Conservation (phyloP, 2,113 vertebrate genomes). For the Globicephala melas region DNA sequence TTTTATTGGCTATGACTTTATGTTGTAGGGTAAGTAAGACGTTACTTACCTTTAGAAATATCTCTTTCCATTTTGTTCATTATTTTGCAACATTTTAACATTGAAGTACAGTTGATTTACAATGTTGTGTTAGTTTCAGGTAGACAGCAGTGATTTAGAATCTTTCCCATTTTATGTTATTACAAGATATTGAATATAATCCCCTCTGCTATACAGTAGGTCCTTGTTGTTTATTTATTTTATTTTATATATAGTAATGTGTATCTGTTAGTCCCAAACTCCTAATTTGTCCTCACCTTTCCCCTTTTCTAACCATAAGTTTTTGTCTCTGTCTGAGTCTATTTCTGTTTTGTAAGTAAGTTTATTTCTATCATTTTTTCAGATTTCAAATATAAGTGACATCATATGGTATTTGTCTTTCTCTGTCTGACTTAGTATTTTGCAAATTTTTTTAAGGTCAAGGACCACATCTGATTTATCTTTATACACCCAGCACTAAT, state of each 20-base stretch:
- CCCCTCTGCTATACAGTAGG: background rate
- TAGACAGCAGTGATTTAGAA: background rate
- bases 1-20: background rate
- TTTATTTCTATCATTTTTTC: background rate
- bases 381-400: background rate
- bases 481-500: background rate
- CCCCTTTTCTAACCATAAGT: background rate
- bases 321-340: background rate
- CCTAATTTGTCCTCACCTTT: background rate
- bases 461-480: background rate
- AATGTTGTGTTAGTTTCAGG: background rate
- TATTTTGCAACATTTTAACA: background rate
- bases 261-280: background rate
- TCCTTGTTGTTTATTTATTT: background rate
- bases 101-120: background rate
- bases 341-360: background rate
- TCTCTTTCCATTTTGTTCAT: background rate
- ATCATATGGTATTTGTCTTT: background rate
- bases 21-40: background rate
- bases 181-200: background rate
- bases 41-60: background rate
- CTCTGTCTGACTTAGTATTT: background rate
- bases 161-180: background rate
- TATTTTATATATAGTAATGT: background rate
- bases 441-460: background rate